Evolutionary conservation across 35 echinoderm and acorn worm genomes (phyloP).

Genomic region (Patiria miniata): DNA sequence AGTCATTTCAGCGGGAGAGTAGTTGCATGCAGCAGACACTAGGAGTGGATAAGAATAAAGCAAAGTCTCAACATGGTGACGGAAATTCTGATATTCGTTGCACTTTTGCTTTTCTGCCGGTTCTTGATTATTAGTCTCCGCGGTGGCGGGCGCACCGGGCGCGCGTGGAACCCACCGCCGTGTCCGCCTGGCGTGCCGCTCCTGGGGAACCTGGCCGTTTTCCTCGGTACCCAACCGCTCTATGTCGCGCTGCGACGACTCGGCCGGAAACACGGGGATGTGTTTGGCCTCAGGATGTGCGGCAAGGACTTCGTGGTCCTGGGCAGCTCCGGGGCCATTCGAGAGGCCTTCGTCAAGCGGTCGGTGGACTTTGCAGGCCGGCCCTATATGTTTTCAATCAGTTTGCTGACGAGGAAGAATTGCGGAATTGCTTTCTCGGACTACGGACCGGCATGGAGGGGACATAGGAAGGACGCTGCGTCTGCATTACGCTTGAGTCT

Average conservation of each 20-base stretch:
- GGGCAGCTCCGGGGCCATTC: conserved; percentile 40
- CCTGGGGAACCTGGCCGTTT: conserved; percentile 44
- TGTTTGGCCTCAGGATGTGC: conserved; percentile 32
- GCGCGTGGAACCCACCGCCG: conserved; percentile 27
- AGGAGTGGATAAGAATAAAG: too few relatives aligned
- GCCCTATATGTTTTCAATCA: conserved; percentile 62
- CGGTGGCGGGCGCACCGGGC: neutral
- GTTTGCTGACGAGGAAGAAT: conserved; percentile 61
- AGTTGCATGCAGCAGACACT: too few relatives aligned
- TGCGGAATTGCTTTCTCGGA: conserved; percentile 75
- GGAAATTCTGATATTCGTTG: conserved; percentile 30
- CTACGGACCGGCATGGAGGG: conserved; percentile 55
- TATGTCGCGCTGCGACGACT: conserved; percentile 26
- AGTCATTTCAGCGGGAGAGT: too few relatives aligned
- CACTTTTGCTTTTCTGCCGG: neutral
- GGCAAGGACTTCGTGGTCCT: conserved; percentile 48
- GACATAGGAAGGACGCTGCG: conserved; percentile 38
- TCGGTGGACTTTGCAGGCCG: conserved; percentile 68
- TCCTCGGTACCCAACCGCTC: conserved; percentile 1
- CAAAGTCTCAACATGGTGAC: too few relatives aligned
- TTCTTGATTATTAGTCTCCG: neutral
- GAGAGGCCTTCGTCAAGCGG: conserved; percentile 66
- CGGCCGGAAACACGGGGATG: conserved; percentile 21
- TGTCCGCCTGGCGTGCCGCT: conserved; percentile 26
- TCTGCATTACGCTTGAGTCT: conserved; percentile 50